phyloP scores from a whole-genome alignment of 2,113 vertebrate genomes.

The Daubentonia madagascariensis region DNA sequence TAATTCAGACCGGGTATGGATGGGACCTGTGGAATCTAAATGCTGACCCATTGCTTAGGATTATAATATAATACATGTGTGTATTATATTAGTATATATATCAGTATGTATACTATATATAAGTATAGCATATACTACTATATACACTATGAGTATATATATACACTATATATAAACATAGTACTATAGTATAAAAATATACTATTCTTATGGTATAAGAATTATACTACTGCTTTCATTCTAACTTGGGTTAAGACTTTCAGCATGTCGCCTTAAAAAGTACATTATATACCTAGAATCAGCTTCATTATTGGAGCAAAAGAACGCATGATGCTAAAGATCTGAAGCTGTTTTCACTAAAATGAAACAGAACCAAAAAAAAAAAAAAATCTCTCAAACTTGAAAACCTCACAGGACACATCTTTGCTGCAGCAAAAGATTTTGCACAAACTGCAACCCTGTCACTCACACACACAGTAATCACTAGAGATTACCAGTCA shows the following conservation, averaged over 20 bases:
- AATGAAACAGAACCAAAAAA: background rate
- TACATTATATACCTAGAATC: background rate
- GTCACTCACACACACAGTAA: background rate
- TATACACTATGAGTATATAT: background rate
- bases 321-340: background rate
- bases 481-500: background rate
- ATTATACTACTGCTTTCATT: background rate
- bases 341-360: slow-evolving; percentile 18
- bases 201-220: background rate
- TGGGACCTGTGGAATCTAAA: background rate
- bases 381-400: background rate
- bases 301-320: slow-evolving; percentile 25
- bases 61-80: background rate
- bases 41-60: background rate
- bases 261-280: background rate
- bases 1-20: background rate
- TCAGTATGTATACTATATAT: background rate
- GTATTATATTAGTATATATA: too few relatives aligned
- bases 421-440: slow-evolving; percentile 21
- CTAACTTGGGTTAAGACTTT: background rate
- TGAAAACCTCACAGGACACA: background rate
- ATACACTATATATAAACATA: background rate
- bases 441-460: background rate
- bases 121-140: background rate
- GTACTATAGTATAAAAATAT: background rate